Evolutionary conservation across 2,888 invertebrate genomes (phyloP), one percentile per base, ranked within the genome.

Genomic region (Epiperipatus broadwayi): DNA sequence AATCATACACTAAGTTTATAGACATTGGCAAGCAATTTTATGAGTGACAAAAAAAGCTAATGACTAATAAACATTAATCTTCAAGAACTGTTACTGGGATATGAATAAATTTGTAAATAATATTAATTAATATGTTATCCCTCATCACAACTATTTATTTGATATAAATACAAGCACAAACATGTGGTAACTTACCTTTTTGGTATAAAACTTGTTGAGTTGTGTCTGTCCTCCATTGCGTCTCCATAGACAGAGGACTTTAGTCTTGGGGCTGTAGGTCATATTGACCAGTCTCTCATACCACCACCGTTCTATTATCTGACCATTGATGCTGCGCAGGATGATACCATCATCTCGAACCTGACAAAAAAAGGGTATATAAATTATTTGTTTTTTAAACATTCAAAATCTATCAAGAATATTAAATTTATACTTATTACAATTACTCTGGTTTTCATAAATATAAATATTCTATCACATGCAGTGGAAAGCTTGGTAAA

Each of bases 241-340:
- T 52, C 91, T 73, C 93, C 97, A 99, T 43, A 99, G 70, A 61
- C 95, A 97, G 46, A 99, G 67, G 7, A 95, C 79, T 62, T 84
- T 81, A 53, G 89, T 95, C 63, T 95, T 95, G 1, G 97, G 97
- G 49, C 93, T 91, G 61, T 89, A 99, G 0, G 97, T 95, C 91
- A 99, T 95, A 58, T 99, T 99, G 38, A 97, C 91, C 38, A 99
- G 67, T 39, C 93, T 69, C 59, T 99, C 97, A 62, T 84, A 99
- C 95, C 95, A 99, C 95, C 97, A 97, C 30, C 93, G 69, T 43
- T 64, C 62, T 3, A 55, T 50, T 32, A 68, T 65, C 21, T 60
- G 58, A 3, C 68, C 67, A 20, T 63, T 65, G 8, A 67, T 61
- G 44, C 61, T 62, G 5, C 68, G 55, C 35, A 68, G 58, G 21